Evolutionary conservation across 2,888 invertebrate genomes (phyloP).

Genomic region (Caenorhabditis macrosperma): DNA sequence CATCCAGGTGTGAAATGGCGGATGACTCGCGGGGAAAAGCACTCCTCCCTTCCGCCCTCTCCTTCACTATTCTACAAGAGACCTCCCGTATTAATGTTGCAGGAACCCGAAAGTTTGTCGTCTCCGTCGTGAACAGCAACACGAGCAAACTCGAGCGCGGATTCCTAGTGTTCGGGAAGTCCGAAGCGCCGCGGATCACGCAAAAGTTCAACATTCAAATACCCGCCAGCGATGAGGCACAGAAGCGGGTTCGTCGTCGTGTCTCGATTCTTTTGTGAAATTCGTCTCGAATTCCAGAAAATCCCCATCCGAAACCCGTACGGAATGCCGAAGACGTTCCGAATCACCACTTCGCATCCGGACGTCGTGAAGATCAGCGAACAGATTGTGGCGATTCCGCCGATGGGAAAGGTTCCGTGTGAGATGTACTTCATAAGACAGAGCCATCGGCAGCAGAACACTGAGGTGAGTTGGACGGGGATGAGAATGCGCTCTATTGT

Average conservation of each 20-base stretch:
- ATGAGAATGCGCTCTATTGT: too few species aligned
- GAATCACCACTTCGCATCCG: conserved; percentile 53
- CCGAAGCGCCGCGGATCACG: conserved; percentile 46
- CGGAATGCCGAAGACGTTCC: conserved; percentile 56
- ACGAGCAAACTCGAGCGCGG: conserved; percentile 19
- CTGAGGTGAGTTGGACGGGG: conserved; percentile 61
- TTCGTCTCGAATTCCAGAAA: conserved; percentile 51
- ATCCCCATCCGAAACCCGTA: conserved; percentile 60
- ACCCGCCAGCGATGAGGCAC: conserved; percentile 29
- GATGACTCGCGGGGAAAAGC: conserved; percentile 16
- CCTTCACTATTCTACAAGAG: not conserved
- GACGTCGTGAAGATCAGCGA: conserved; percentile 48
- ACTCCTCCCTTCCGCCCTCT: not conserved
- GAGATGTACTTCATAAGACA: conserved; percentile 54
- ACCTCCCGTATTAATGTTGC: conserved; percentile 42
- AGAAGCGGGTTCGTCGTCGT: not conserved
- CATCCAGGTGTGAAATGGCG: conserved; percentile 39
- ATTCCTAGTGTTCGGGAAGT: conserved; percentile 27
- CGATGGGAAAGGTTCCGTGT: conserved; percentile 29
- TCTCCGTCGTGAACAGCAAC: conserved; percentile 48
- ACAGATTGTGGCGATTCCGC: conserved; percentile 37
- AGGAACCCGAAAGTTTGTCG: conserved; percentile 41
- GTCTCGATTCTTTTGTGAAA: not conserved
- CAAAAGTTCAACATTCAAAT: conserved; percentile 42
- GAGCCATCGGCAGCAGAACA: conserved; percentile 52